Conservation (phyloP, 2,888 invertebrate genomes). For the Eupithecia dodoneata region DNA sequence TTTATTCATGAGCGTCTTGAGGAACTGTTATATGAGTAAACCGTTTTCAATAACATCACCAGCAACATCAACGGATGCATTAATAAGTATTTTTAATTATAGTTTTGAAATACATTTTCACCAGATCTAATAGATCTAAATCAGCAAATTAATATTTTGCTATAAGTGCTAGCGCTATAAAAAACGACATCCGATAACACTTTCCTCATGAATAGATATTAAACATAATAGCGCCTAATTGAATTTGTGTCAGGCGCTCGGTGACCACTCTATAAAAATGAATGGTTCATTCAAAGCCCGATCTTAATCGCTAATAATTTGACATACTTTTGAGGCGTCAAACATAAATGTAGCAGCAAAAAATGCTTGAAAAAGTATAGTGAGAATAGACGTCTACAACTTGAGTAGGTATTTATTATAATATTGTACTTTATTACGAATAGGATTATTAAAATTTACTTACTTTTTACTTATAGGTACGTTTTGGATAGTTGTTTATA, state of each 20-base stretch:
- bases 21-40: background rate
- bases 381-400: background rate
- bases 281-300: slow-evolving; percentile 40
- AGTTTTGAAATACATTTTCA: background rate
- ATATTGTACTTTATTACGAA: background rate
- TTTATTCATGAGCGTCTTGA: background rate
- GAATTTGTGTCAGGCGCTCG: slow-evolving; percentile 44
- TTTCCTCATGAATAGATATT: slow-evolving; percentile 32
- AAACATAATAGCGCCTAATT: slow-evolving; percentile 44
- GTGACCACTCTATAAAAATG: slow-evolving; percentile 42
- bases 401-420: background rate
- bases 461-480: background rate
- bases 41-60: background rate
- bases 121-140: background rate
- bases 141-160: background rate
- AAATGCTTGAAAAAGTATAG: slow-evolving; percentile 39
- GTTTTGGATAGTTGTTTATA: background rate
- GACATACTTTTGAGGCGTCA: slow-evolving; percentile 52
- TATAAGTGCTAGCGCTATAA: background rate
- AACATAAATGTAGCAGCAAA: slow-evolving; percentile 44
- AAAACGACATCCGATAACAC: slow-evolving; percentile 25
- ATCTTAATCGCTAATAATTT: slow-evolving; percentile 53
- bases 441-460: background rate
- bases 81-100: background rate
- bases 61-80: background rate